Evolutionary conservation across 2,797 vertebrate species (phyloP), one percentile per base, ranked within the genome.

Genomic region (Fratercula arctica): DNA sequence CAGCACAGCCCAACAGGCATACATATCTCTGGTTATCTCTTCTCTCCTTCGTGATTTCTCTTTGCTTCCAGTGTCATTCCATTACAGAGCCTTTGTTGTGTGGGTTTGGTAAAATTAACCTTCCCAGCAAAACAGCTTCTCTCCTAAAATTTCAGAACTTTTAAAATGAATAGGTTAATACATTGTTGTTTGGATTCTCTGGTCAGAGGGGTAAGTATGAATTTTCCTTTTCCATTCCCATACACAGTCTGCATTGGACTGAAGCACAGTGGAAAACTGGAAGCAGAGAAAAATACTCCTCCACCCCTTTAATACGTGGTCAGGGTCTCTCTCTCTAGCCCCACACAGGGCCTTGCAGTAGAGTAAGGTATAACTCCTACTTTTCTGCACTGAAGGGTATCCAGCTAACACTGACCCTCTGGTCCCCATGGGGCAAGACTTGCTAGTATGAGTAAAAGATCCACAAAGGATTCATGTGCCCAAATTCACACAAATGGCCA

Each of bases 1-100:
- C 39, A 72, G 19, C 35, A 31, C 8, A 61, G 59, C 46, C 67
- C 46, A 45, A 69, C 33, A 75, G n/a, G 54, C 20, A 43, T 8
- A 9, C 1, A 0, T 5, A 1, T 20, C 46, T 79, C 63, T 70
- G 29, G 28, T 31, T 33, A 9, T 48, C 16, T 64, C 1, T 53
- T 78, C n/a, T 66, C 48, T 82, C 25, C n/a, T 84, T 66, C 25
- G 8, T 43, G 37, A 66, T 69, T 90, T 89, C 24, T 50, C 23
- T 67, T 94, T 87, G 33, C 45, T 85, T 87, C 56, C 72, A 73
- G 1, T 25, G 6, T 57, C 39, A 56, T 41, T 17, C 17, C 10
- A 6, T 45, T 77, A 53, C 33, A 80, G 46, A 87, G 33, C 12
- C 23, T 29, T 39, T 77, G n/a, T 16, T 2, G 2, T 39, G 14